A percentile compares a stretch with the other conserved stretches of the same genome.
Conservation (phyloP, 2,797 vertebrate species). For the Adrianichthys oophorus region DNA sequence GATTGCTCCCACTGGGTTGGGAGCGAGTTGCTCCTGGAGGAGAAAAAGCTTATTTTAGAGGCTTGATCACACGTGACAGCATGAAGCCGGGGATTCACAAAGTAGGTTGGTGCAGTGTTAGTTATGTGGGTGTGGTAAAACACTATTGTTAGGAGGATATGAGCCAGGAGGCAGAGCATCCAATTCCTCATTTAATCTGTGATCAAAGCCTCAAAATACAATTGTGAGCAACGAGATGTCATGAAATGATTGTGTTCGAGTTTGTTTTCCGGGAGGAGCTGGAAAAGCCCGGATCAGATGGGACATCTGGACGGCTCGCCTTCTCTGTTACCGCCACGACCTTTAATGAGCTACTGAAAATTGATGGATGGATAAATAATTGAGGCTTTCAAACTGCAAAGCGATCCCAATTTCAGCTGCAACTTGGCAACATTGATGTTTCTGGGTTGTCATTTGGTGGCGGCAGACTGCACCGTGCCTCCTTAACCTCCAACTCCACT, state of each 20-base stretch:
- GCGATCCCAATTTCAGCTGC: slow-evolving; percentile 11
- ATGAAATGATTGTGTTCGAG: not conserved
- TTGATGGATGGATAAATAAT: slow-evolving; percentile 18
- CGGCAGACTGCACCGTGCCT: not conserved
- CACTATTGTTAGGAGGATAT: slow-evolving; percentile 2
- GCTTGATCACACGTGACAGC: slow-evolving; percentile 9
- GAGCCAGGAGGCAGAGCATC: slow-evolving; percentile 11
- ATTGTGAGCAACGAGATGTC: too few species aligned
- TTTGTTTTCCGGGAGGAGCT: not conserved
- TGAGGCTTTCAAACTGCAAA: slow-evolving; percentile 13
- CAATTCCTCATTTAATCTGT: slow-evolving; percentile 6
- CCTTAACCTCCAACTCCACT: not conserved
- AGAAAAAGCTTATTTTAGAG: slow-evolving; percentile 11
- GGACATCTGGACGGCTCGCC: slow-evolving; percentile 4
- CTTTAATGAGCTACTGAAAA: slow-evolving; percentile 11
- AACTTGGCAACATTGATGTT: not conserved
- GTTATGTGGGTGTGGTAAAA: not conserved
- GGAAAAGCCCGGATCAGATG: not conserved
- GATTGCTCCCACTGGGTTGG: slow-evolving; percentile 12
- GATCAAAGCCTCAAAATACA: not conserved
- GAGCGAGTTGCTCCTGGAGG: slow-evolving; percentile 19
- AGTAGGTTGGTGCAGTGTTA: slow-evolving; percentile 5
- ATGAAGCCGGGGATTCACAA: slow-evolving; percentile 14
- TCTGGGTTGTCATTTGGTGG: slow-evolving; percentile 9
- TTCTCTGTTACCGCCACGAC: slow-evolving; percentile 1